These are phyloP conservation scores for Picus viridis DNA, from an alignment of 2,797 vertebrate genomes.

Conservation along the genomic window DNA sequence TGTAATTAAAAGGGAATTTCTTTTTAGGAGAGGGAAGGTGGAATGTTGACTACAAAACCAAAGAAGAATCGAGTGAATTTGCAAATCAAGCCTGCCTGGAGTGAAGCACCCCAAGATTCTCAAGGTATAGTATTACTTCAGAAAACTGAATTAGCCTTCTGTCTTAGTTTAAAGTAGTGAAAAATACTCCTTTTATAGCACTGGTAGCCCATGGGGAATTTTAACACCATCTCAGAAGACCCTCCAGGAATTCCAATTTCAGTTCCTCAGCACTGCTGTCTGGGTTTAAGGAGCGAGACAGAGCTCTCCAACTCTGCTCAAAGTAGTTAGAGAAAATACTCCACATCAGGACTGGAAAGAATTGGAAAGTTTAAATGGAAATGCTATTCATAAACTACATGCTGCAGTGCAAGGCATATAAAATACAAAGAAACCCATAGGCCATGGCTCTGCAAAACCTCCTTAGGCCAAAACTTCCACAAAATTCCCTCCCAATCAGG, in stretches of 20 bases:
- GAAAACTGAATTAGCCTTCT: background rate
- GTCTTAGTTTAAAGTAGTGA: background rate
- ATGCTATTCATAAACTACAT: no score
- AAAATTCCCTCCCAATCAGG: no score
- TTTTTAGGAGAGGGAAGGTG: conserved; percentile 69
- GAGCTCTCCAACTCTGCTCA: no score
- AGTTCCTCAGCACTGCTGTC: background rate
- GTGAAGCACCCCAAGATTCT: conserved; percentile 54
- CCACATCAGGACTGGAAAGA: no score
- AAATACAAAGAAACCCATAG: no score
- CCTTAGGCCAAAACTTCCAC: no score
- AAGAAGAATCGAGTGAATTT: conserved; percentile 62
- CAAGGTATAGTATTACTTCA: conserved; percentile 73
- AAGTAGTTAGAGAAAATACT: no score
- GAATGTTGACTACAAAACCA: conserved; percentile 25
- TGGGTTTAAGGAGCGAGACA: no score
- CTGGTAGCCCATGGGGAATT: background rate
- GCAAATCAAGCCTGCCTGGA: no score
- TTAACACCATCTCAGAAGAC: background rate
- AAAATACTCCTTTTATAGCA: background rate
- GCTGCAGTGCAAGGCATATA: no score
- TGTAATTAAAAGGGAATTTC: conserved; percentile 27
- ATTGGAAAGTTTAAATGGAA: no score
- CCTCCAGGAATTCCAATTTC: background rate
- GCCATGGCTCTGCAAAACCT: no score